These are phyloP conservation scores for Macaria notata DNA, from an alignment of 2,888 invertebrate genomes.

Conservation along the genomic window DNA sequence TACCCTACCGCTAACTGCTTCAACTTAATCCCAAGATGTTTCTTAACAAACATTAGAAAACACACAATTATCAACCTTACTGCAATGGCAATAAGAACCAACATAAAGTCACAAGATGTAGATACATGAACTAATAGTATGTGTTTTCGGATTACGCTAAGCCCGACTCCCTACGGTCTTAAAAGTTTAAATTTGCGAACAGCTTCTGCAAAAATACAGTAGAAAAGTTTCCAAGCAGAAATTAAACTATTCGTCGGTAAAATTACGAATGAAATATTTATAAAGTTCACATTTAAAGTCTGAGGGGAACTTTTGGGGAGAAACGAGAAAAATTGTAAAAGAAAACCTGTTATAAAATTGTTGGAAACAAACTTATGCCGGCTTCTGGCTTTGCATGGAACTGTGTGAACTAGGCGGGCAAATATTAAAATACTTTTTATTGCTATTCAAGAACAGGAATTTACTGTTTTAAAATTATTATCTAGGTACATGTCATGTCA, in stretches of 20 bases:
- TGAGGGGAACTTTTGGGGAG: neutral
- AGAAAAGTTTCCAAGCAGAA: slow-evolving; percentile 7
- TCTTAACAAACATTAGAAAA: neutral
- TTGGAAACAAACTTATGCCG: no score
- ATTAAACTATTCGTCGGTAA: neutral
- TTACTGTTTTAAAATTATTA: no score
- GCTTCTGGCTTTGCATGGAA: no score
- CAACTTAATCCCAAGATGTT: slow-evolving; percentile 19
- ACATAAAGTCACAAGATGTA: neutral
- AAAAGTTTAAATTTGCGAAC: slow-evolving; percentile 11
- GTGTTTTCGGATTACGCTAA: slow-evolving; percentile 10
- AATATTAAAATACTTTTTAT: no score
- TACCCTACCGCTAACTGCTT: slow-evolving; percentile 16
- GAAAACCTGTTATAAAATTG: no score
- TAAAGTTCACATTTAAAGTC: neutral
- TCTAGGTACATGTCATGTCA: no score
- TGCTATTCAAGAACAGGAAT: no score
- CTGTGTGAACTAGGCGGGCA: no score
- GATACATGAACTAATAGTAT: slow-evolving; percentile 6
- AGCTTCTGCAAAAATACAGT: slow-evolving; percentile 12
- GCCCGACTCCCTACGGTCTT: slow-evolving; percentile 8
- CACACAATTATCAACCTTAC: slow-evolving; percentile 2
- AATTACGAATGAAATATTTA: slow-evolving; percentile 3
- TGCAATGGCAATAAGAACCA: neutral
- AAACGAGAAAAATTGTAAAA: no score